Conservation (phyloP, 1,140 invertebrate genomes). For the Thaumatotibia leucotreta region DNA sequence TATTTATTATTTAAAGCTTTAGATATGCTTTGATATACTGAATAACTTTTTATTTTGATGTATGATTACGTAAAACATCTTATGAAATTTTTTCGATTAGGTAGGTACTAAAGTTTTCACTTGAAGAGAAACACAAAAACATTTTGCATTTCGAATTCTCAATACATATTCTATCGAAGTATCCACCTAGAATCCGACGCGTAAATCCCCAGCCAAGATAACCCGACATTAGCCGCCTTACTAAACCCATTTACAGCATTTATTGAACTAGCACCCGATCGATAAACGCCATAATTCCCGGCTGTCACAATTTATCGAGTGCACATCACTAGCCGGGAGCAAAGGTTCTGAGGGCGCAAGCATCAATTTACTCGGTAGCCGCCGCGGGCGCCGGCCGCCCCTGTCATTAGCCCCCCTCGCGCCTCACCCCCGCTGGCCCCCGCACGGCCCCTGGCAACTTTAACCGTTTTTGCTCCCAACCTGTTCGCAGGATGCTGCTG, state of each 20-base stretch:
- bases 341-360: slow-evolving; percentile 71
- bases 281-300: slow-evolving; percentile 45
- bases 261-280: slow-evolving; percentile 21
- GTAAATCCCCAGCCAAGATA: background rate
- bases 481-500: slow-evolving; percentile 67
- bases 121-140: background rate
- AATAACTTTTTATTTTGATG: too few species aligned
- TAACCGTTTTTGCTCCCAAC: slow-evolving; percentile 75
- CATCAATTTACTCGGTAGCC: slow-evolving; percentile 73
- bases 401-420: slow-evolving; percentile 61
- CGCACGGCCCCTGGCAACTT: slow-evolving; percentile 40
- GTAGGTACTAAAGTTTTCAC: too few species aligned
- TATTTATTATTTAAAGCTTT: too few species aligned
- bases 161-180: background rate
- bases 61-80: too few species aligned
- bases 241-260: slow-evolving; percentile 4
- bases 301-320: slow-evolving; percentile 55
- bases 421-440: slow-evolving; percentile 25
- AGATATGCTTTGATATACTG: too few species aligned
- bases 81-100: too few species aligned
- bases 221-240: background rate
- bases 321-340: slow-evolving; percentile 71
- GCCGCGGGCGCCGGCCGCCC: slow-evolving; percentile 69
- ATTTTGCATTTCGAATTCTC: background rate
- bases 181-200: background rate